These are phyloP conservation scores for Blennius ocellaris DNA, from an alignment of 2,113 vertebrate genomes.

Conservation along the genomic window DNA sequence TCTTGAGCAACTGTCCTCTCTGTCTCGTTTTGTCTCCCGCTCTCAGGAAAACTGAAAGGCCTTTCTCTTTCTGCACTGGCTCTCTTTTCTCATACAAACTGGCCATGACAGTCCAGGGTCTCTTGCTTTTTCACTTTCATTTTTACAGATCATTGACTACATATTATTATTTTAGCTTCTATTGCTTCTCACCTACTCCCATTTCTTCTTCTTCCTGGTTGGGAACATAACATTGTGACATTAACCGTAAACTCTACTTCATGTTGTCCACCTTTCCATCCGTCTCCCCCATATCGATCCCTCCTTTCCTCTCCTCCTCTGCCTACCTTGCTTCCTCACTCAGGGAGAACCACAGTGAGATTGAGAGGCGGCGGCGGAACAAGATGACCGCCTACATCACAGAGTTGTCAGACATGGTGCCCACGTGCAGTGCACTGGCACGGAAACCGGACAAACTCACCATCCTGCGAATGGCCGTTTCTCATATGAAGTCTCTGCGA, in stretches of 20 bases:
- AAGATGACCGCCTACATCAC: constrained; percentile 87
- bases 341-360: constrained; percentile 85
- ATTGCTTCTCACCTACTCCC: constrained; percentile 38
- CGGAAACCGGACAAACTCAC: constrained; percentile 98
- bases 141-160: constrained; percentile 49
- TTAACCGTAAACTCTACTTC: constrained; percentile 69
- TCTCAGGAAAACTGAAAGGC: constrained; percentile 71
- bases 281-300: constrained; percentile 56
- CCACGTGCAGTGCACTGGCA: constrained; percentile 95
- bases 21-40: constrained; percentile 56
- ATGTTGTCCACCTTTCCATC: constrained; percentile 67
- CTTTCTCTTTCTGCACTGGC: constrained; percentile 65
- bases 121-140: constrained; percentile 58
- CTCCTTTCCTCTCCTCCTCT: constrained; percentile 56
- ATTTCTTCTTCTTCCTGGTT: constrained; percentile 27
- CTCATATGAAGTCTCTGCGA: constrained; percentile 97
- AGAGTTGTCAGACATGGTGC: constrained; percentile 95
- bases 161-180: constrained; percentile 47
- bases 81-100: constrained; percentile 65
- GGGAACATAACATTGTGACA: constrained; percentile 51
- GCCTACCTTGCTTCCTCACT: constrained; percentile 58
- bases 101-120: constrained; percentile 60
- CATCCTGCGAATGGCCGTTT: constrained; percentile 98
- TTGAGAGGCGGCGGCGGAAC: constrained; percentile 82
- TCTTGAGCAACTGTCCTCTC: constrained; percentile 61